Evolutionary conservation across 2,797 vertebrate species (phyloP), one percentile per base, ranked within the genome.

Genomic region (Coregonus sp.): DNA sequence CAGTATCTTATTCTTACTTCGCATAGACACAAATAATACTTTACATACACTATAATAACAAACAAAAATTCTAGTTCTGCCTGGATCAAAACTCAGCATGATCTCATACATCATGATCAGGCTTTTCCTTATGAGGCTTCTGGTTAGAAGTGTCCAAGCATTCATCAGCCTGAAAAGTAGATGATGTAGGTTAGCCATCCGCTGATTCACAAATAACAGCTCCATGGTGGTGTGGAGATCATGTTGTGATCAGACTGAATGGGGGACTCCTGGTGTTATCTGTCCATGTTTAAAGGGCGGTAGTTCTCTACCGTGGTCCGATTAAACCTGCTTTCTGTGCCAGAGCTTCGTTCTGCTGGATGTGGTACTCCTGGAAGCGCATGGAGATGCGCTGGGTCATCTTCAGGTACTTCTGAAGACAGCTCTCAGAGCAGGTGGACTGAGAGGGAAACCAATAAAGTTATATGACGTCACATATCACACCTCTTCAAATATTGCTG

Each of bases 341-440:
- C 83, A 99, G 89, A 25, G 98, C 98, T 90, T 99, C 98, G 0
- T 99, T 99, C 93, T 99, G 98, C 93, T 99, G 98, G 89, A 99
- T 99, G 83, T 99, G 98, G 76, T 99, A 99, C 82, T 99, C 98
- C 89, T 99, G 98, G 87, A 99, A 99, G 4, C 98, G 94, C 98
- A 98, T 96, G 63, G 98, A 99, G 95, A 99, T 99, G 90, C 98
- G 93, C 83, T 99, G 98, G 0, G 98, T 99, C 98, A 99, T 99
- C 94, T 99, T 99, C 77, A 99, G 94, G 59, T 99, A 99, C 85
- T 99, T 99, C 92, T 99, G 98, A 71, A 99, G 93, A 82, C 98
- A 99, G 74, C 95, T 96, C 81, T 99, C 98, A 0, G 98, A 96
- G 86, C 98, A 99, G 75, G 94, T 95, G 25, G 93, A 94, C 98